Conservation (phyloP, 2,113 vertebrate species). For the Argyrosomus japonicus region DNA sequence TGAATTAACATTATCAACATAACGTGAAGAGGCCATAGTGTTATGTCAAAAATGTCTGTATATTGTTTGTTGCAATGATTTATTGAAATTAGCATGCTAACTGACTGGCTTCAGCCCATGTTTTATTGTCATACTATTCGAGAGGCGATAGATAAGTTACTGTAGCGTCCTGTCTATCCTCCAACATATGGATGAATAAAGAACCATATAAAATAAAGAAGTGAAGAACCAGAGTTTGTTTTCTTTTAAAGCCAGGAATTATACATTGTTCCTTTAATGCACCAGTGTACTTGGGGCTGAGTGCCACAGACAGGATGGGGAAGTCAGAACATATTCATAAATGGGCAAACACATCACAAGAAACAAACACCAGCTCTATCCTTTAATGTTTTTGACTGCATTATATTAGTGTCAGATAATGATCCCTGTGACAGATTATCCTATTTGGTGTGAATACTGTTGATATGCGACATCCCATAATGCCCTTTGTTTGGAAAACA, state of each 20-base stretch:
- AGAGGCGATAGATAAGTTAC: no score
- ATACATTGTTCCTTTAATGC: no score
- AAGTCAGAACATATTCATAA: background rate
- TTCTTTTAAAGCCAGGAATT: background rate
- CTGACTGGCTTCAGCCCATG: no score
- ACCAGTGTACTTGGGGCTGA: background rate
- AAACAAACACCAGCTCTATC: background rate
- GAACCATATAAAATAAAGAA: no score
- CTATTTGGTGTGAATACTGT: background rate
- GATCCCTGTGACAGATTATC: conserved; percentile 21
- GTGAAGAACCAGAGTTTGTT: background rate
- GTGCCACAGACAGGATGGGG: background rate
- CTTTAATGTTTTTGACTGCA: background rate
- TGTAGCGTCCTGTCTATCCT: no score
- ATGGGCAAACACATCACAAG: background rate
- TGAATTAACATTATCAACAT: no score
- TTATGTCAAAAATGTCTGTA: no score
- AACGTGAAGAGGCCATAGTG: no score
- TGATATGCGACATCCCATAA: conserved; percentile 40
- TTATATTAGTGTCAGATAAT: background rate
- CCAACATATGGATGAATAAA: no score
- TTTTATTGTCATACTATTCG: no score
- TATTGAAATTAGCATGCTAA: no score
- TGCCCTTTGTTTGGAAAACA: conserved; percentile 41
- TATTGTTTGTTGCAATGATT: no score